Base-by-base conservation (phyloP, 2,113 vertebrate genomes). In the Triplophysa tibetana region DNA sequence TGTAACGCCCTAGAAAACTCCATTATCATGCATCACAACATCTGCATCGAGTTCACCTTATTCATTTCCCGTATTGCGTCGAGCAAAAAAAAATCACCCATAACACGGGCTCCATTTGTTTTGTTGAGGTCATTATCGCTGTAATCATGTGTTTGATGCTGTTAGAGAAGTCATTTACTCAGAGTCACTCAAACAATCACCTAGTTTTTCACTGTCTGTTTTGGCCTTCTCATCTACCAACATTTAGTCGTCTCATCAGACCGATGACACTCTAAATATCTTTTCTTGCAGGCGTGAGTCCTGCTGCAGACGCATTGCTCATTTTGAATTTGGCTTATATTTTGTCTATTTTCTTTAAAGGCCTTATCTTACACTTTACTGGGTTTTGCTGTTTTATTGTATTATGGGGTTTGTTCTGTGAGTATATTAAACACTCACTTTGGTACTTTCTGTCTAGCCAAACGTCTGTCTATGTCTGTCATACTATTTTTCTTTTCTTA, bases 231-330 rank as follows among this genome's bases (percentile, higher is more conserved):
- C 83, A 79, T 81, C 78, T 86, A 86, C 75, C 82, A 85, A 79
- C 69, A 78, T 86, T 90, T 85, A 74, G 84, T 88, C 90, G 80
- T 75, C 70, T 69, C 58, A 83, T 85, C 86, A 8, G 50, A 48
- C 19, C 43, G 87, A 77, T 85, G 83, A 88, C 21, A 56, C 81
- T 77, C 79, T 56, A 52, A 83, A 86, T 75, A 64, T 68, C 21
- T 64, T 84, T 89, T 89, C 85, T 77, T 81, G 80, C 80, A 88
- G 81, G 73, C 80, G 26, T 21, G 70, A 77, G 66, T 88, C 56
- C 45, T 48, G 9, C 0, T 29, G 26, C 26, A 29, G 26, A 29
- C 3, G 48, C 48, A 52, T 52, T 52, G 50, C 50, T 52, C 13
- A 52, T 52, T 52, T 13, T 72, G 16, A 73, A 73, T 11, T 10